Percentiles rank a stretch among this genome's conserved stretches.
phyloP scores from a whole-genome alignment of 2,888 invertebrate genomes.

The Tetropium fuscum region DNA sequence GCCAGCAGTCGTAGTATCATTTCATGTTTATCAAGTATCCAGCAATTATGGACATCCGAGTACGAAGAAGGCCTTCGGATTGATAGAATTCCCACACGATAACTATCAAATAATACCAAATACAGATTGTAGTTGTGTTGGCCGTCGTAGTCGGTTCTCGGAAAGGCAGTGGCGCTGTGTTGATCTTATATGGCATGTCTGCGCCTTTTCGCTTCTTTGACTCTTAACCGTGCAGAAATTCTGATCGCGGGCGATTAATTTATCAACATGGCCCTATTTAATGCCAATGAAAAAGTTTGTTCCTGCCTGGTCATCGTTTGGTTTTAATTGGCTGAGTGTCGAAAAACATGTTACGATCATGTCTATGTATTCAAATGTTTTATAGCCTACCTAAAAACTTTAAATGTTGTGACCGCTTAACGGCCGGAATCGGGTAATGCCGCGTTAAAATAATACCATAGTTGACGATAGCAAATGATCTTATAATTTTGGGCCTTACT shows the following conservation, averaged over 20 bases:
- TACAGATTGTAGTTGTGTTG: constrained; percentile 52
- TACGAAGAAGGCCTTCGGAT: constrained; percentile 37
- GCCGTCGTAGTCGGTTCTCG: constrained; percentile 50
- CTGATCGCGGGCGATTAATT: constrained; percentile 37
- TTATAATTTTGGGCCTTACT: too few species aligned
- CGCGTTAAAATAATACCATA: too few species aligned
- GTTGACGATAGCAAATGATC: too few species aligned
- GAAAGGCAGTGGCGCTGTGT: constrained; percentile 56
- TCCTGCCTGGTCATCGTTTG: too few species aligned
- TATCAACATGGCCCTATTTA: constrained; percentile 22
- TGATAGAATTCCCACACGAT: constrained; percentile 64
- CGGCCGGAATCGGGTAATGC: too few species aligned
- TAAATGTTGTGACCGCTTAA: too few species aligned
- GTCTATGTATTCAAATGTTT: too few species aligned
- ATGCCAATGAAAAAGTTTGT: constrained; percentile 2
- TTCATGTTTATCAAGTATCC: constrained; percentile 42
- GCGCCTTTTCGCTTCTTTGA: constrained; percentile 46
- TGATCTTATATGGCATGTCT: constrained; percentile 59
- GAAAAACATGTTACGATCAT: too few species aligned
- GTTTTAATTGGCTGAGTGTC: too few species aligned
- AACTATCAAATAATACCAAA: constrained; percentile 64
- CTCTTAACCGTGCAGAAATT: constrained; percentile 43
- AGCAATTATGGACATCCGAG: constrained; percentile 42
- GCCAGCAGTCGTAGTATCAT: constrained; percentile 23
- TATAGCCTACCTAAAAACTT: too few species aligned